Conservation (phyloP, 2,113 vertebrate species). For the Trachemys scripta region DNA sequence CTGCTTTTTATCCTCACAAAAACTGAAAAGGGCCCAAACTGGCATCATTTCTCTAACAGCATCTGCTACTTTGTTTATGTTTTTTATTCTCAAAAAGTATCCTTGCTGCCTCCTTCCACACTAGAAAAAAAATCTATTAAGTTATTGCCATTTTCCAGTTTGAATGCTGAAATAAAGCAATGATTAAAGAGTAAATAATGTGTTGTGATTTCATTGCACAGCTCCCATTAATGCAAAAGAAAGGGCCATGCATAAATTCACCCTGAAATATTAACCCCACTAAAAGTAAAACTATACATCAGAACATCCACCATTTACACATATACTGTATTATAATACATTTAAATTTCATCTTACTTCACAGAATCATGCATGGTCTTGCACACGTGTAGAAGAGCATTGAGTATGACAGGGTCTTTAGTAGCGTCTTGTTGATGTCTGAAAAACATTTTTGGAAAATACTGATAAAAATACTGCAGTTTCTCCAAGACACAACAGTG, state of each 20-base stretch:
- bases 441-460: slow-evolving; percentile 11
- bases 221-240: slow-evolving; percentile 17
- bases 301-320: neutral
- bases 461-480: neutral
- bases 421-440: slow-evolving; percentile 95
- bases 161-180: slow-evolving; percentile 8
- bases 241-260: slow-evolving; percentile 42
- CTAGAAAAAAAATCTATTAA: neutral
- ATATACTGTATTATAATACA: accelerated
- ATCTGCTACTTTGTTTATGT: neutral
- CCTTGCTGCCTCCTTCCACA: neutral
- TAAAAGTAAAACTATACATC: neutral
- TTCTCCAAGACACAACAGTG: neutral
- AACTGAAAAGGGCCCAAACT: neutral
- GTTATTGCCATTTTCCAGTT: neutral
- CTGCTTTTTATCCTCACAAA: neutral
- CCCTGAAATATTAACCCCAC: slow-evolving; percentile 27
- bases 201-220: slow-evolving; percentile 10
- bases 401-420: slow-evolving; percentile 96
- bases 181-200: slow-evolving; percentile 12
- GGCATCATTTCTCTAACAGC: neutral
- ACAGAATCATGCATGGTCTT: slow-evolving; percentile 99
- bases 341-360: slow-evolving; percentile 85
- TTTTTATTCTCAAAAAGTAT: neutral
- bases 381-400: slow-evolving; percentile 95